Evolutionary conservation across 2,888 invertebrate genomes (phyloP), one percentile per base, ranked within the genome.

Genomic region (Heliconius ethilla): DNA sequence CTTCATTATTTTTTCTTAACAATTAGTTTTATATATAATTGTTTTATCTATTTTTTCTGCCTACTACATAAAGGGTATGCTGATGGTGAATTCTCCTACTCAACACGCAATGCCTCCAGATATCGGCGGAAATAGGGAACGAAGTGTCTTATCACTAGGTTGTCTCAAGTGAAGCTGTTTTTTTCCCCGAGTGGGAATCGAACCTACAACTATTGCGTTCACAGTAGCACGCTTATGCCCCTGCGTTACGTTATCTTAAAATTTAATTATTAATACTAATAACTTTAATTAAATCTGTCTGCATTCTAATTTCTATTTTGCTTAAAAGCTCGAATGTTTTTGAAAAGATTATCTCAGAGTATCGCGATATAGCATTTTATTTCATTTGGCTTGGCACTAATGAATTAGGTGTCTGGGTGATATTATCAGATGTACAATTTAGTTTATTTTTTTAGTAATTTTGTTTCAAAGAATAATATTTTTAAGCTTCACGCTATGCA

Each of bases 351-450:
- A 74, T 27, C 40, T 25, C n/a, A 63, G 18, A 1, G 11, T 5
- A 63, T 27, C 9, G 27, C 62, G 40, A 74, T 40, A 74, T 63
- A 27, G 62, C 1, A 10, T 74, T 74, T 63, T 65, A 45, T 62
- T 65, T 65, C 27, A 74, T 65, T 74, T 40, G 22, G 27, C 40
- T 74, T 45, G 65, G 27, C 74, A 27, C 65, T 74, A 74, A 74
- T 65, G 63, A 65, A 74, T 63, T 74, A 65, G 63, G 13, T 74
- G 63, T 74, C 63, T 65, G 74, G 37, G 25, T n/a, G 29, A 59
- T 45, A 40, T 45, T 65, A 74, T 74, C 74, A 22, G 7, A 72
- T 59, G 33, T 7, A 59, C 45, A 72, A 72, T 15, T 1, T 59
- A 27, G 6, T 25, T 69, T 25, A 13, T 69, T 25, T 69, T 40